These are phyloP conservation scores for Anabas testudineus DNA, from an alignment of 2,797 vertebrate genomes.

Conservation along the genomic window DNA sequence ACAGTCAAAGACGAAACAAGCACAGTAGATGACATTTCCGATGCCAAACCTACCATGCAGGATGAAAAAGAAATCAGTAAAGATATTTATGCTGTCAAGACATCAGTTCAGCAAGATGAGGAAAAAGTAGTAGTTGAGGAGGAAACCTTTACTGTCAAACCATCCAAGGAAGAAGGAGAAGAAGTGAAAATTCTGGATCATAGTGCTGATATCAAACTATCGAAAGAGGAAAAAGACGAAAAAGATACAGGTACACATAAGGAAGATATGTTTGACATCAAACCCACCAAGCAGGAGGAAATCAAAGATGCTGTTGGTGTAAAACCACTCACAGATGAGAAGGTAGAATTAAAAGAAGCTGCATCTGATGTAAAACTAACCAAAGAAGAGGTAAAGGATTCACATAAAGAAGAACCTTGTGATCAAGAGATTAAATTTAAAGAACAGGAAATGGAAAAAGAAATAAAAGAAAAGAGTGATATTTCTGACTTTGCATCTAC, in stretches of 20 bases:
- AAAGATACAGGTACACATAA: slow-evolving; percentile 27
- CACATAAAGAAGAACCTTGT: slow-evolving; percentile 10
- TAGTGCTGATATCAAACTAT: slow-evolving; percentile 12
- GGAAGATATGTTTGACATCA: slow-evolving; percentile 19
- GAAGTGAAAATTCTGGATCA: slow-evolving; percentile 29
- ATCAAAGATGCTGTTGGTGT: slow-evolving; percentile 30
- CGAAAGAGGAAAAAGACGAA: slow-evolving; percentile 51
- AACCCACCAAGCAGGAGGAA: slow-evolving; percentile 42
- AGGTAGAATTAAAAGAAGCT: slow-evolving; percentile 32
- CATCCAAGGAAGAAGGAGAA: slow-evolving; percentile 43
- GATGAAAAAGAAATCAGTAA: slow-evolving; percentile 39
- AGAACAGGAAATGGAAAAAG: slow-evolving; percentile 39
- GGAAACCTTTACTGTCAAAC: slow-evolving; percentile 30
- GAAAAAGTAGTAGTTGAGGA: slow-evolving; percentile 38
- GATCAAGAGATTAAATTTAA: slow-evolving; percentile 38
- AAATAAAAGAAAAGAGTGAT: slow-evolving; percentile 29
- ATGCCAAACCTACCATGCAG: neutral
- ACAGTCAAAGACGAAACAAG: slow-evolving; percentile 29
- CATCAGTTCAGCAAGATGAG: slow-evolving; percentile 31
- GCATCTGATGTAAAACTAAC: slow-evolving; percentile 36
- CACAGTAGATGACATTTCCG: slow-evolving; percentile 14
- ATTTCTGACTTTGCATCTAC: slow-evolving; percentile 17
- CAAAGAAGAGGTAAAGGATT: slow-evolving; percentile 51
- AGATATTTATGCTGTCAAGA: slow-evolving; percentile 40
- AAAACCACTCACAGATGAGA: slow-evolving; percentile 28